phyloP scores from a whole-genome alignment of 1,140 invertebrate species.

The Drosophila orena region DNA sequence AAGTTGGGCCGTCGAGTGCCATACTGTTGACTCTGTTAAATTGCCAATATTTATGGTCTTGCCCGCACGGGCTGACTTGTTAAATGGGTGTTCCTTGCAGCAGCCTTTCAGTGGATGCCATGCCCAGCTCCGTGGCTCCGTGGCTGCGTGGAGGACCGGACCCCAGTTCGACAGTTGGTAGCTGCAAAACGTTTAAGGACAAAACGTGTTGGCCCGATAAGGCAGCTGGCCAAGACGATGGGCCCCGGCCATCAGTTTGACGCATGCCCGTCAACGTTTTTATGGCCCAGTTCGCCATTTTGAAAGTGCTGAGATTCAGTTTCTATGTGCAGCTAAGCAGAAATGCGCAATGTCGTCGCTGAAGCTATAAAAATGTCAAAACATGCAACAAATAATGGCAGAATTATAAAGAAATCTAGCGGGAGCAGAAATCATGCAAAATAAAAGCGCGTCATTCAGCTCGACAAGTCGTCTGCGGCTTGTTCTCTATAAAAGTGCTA shows the following conservation, averaged over 20 bases:
- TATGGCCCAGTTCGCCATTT: constrained; percentile 52
- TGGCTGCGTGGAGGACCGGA: background rate
- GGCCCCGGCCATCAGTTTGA: constrained; percentile 63
- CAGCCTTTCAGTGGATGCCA: constrained; percentile 27
- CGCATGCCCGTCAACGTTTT: constrained; percentile 59
- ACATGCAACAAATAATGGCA: constrained; percentile 60
- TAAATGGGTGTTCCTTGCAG: constrained; percentile 81
- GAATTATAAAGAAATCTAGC: constrained; percentile 70
- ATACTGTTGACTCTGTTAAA: constrained; percentile 84
- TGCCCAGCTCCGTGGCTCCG: constrained; percentile 1
- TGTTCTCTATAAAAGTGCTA: background rate
- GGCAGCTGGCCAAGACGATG: constrained; percentile 21
- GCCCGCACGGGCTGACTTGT: constrained; percentile 74
- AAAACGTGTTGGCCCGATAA: constrained; percentile 71
- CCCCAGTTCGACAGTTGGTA: constrained; percentile 53
- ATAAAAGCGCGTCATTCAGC: background rate
- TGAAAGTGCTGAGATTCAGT: constrained; percentile 20
- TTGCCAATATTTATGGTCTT: constrained; percentile 82
- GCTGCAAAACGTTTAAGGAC: constrained; percentile 79
- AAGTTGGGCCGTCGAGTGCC: constrained; percentile 65
- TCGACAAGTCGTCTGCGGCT: background rate
- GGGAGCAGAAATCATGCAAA: constrained; percentile 20
- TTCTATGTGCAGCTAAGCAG: constrained; percentile 65
- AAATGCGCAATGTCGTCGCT: constrained; percentile 59
- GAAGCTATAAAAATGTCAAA: constrained; percentile 79